Conservation (phyloP, 1,140 invertebrate species). For the Drosophila nigromelanica region DNA sequence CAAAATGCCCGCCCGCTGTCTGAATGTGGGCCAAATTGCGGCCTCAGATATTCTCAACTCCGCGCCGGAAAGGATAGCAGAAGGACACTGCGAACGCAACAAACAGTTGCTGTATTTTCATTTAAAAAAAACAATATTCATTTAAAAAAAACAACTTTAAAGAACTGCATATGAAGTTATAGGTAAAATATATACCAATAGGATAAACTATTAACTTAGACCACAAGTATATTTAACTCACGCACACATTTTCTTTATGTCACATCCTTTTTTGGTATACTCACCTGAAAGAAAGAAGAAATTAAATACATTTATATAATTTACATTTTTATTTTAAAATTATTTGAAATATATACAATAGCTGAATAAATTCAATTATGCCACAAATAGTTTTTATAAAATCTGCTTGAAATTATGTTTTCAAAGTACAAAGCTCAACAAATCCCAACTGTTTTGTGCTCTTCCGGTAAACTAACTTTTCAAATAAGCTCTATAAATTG, state of each 20-base stretch:
- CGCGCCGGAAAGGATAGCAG: neutral
- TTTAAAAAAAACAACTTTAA: neutral
- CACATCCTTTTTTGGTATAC: constrained; percentile 24
- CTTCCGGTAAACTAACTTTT: too few relatives aligned
- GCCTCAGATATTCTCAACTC: constrained; percentile 4
- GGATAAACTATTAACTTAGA: neutral
- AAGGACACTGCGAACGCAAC: neutral
- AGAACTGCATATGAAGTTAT: too few relatives aligned
- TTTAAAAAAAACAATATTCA: constrained; percentile 4
- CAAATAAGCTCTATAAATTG: too few relatives aligned
- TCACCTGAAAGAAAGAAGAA: constrained; percentile 49
- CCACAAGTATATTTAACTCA: neutral
- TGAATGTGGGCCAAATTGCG: constrained; percentile 10
- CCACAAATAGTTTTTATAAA: too few relatives aligned
- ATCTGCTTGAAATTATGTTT: too few relatives aligned
- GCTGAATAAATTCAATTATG: too few relatives aligned
- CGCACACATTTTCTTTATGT: neutral
- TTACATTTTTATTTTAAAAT: too few relatives aligned
- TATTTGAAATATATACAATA: too few relatives aligned
- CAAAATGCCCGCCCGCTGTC: constrained; percentile 1
- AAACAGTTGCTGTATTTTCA: neutral
- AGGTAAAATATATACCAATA: too few relatives aligned
- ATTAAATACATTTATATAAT: neutral
- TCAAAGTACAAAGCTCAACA: too few relatives aligned
- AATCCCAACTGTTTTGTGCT: too few relatives aligned